Evolutionary conservation across 2,797 vertebrate genomes (phyloP), one percentile per base, ranked within the genome.

Genomic region (Lacerta bilineata): DNA sequence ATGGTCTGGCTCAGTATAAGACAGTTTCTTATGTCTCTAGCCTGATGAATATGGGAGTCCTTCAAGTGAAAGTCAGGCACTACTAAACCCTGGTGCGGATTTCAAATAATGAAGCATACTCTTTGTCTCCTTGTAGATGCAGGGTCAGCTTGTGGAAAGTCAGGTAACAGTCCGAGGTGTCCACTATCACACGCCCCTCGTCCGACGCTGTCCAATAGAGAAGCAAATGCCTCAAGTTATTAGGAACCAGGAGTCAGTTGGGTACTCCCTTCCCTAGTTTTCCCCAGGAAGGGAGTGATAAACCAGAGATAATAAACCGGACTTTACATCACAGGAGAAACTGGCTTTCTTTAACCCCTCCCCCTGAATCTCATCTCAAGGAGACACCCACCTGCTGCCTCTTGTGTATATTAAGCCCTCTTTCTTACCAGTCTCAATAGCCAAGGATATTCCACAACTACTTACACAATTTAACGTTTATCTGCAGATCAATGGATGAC

Each of bases 391-490:
- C 33, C 7, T 20, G 29, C 71, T 20, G 61, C 61, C 61, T 64
- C 61, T 64, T 64, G 20, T 6, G 1, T 20, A 20, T 33, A 36
- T 71, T 43, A 41, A 64, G 23, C 41, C 41, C 41, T 77, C 27
- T 9, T 27, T 29, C 13, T 9, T 3, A 18, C 36, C 17, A 43
- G 5, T 10, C 25, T 29, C 29, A 9, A 55, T 36, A 41, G 27
- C 13, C 46, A n/a, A 13, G 23, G 11, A 13, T 27, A 2, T 20
- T 55, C 2, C 15, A 11, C 11, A 66, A 25, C 1, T 92, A 97
- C 98, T 97, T 93, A 98, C 98, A 96, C 36, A 98, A 96, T 92
- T 96, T 96, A 1, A 97, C 95, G 89, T 97, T 97, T 87, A 98
- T 96, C 91, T 97, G 95, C 15, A 98, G 98, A 92, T 99, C 98